A percentile compares a stretch with the other conserved stretches of the same genome.
These are phyloP conservation scores for Tenrec ecaudatus DNA, from an alignment of 2,113 vertebrate species.

Conservation along the genomic window DNA sequence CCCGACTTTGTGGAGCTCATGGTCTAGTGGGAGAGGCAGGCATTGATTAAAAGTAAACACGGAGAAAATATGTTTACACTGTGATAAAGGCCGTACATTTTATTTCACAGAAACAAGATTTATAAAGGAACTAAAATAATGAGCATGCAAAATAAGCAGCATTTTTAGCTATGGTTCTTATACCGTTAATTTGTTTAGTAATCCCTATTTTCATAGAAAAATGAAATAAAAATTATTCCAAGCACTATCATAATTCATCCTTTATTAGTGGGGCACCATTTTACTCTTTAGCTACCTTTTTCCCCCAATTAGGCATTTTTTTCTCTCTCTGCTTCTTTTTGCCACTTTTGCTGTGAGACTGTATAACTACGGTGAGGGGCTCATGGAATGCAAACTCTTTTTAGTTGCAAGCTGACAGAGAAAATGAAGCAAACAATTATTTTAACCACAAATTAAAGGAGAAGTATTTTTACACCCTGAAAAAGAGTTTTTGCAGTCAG, in stretches of 20 bases:
- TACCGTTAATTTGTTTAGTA: not conserved
- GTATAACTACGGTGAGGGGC: not conserved
- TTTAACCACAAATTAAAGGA: not conserved
- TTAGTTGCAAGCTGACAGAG: not conserved
- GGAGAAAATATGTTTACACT: not conserved
- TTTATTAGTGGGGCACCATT: not conserved
- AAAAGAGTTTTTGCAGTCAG: not conserved
- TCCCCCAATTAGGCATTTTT: not conserved
- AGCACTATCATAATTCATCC: not conserved
- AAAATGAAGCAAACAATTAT: not conserved
- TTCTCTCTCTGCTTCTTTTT: not conserved
- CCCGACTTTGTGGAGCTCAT: not conserved
- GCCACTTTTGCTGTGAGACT: not conserved
- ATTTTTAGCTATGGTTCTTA: not conserved
- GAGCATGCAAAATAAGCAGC: not conserved
- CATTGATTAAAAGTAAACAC: not conserved
- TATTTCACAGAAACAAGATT: slow-evolving; percentile 18
- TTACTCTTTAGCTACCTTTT: not conserved
- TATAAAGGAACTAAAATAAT: slow-evolving; percentile 24
- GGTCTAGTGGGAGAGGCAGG: not conserved
- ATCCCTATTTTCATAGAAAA: not conserved
- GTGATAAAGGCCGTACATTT: not conserved
- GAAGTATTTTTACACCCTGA: not conserved
- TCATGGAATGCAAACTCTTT: not conserved
- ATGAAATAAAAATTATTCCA: not conserved